A percentile compares a stretch with the other conserved stretches of the same genome.
Evolutionary conservation across 2,888 invertebrate species (phyloP).

Genomic region (Melipona beecheii): DNA sequence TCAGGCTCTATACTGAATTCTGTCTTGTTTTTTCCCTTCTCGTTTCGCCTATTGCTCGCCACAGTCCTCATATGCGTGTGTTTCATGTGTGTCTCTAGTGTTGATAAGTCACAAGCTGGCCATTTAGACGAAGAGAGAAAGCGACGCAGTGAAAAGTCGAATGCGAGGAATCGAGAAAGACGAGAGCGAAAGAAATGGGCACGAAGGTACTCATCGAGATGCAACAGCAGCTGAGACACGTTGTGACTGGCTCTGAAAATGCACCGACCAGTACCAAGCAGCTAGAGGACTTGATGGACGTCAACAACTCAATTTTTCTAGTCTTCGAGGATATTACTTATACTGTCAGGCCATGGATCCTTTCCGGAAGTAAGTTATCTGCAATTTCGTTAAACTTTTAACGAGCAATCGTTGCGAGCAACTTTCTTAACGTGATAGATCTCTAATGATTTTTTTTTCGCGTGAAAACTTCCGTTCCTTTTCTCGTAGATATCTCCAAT

Average conservation of each 20-base stretch:
- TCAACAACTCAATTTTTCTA: constrained; percentile 85
- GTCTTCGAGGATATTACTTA: constrained; percentile 89
- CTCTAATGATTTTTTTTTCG: neutral
- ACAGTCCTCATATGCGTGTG: constrained; percentile 5
- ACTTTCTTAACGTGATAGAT: neutral
- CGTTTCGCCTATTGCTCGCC: neutral
- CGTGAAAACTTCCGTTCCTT: neutral
- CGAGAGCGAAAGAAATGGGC: constrained; percentile 33
- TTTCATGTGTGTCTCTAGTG: constrained; percentile 38
- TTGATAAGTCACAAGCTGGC: constrained; percentile 8
- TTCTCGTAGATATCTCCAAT: too few relatives aligned
- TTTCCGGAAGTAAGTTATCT: constrained; percentile 85
- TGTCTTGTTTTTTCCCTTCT: neutral
- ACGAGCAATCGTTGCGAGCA: neutral
- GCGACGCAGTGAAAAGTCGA: constrained; percentile 4
- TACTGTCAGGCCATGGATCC: constrained; percentile 87
- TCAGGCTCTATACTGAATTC: neutral
- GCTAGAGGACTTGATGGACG: constrained; percentile 34
- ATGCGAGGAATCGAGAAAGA: constrained; percentile 29
- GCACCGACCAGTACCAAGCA: constrained; percentile 37
- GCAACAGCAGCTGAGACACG: constrained; percentile 45
- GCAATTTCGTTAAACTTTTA: neutral
- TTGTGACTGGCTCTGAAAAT: constrained; percentile 21
- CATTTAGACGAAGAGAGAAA: constrained; percentile 15
- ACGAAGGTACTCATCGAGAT: constrained; percentile 55